Conservation (phyloP, 2,113 vertebrate species). For the Uropsilus gracilis region DNA sequence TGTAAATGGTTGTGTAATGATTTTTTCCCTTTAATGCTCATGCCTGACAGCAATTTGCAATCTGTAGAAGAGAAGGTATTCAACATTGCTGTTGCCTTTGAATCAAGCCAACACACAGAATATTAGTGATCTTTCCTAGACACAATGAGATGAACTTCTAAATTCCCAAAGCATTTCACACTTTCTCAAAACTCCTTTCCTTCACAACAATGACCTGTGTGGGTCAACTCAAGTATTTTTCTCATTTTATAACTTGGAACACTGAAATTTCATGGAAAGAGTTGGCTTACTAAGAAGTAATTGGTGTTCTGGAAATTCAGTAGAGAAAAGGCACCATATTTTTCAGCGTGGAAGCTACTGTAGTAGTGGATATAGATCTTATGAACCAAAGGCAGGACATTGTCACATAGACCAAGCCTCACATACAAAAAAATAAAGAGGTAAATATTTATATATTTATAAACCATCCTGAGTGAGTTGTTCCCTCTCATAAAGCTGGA, state of each 20-base stretch:
- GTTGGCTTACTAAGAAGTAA: background rate
- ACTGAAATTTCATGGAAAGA: background rate
- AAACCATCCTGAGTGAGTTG: background rate
- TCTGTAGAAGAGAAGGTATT: background rate
- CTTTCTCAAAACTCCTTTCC: background rate
- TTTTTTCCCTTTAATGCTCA: background rate
- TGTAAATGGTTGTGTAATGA: too few species aligned
- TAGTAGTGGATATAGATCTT: background rate
- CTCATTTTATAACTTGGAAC: background rate
- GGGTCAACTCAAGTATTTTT: background rate
- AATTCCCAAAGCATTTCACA: background rate
- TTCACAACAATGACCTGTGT: background rate
- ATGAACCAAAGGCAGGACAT: background rate
- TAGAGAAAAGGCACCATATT: background rate
- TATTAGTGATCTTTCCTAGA: background rate
- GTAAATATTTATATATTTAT: constrained; percentile 4
- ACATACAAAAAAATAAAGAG: background rate
- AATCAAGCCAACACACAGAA: background rate
- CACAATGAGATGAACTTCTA: background rate
- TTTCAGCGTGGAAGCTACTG: background rate
- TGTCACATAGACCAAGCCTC: background rate
- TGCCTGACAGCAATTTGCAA: background rate
- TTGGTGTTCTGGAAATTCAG: background rate
- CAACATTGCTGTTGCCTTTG: background rate
- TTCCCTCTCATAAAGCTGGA: background rate